Evolutionary conservation across 2,797 vertebrate genomes (phyloP), one percentile per base, ranked within the genome.

Genomic region (Nasua narica): DNA sequence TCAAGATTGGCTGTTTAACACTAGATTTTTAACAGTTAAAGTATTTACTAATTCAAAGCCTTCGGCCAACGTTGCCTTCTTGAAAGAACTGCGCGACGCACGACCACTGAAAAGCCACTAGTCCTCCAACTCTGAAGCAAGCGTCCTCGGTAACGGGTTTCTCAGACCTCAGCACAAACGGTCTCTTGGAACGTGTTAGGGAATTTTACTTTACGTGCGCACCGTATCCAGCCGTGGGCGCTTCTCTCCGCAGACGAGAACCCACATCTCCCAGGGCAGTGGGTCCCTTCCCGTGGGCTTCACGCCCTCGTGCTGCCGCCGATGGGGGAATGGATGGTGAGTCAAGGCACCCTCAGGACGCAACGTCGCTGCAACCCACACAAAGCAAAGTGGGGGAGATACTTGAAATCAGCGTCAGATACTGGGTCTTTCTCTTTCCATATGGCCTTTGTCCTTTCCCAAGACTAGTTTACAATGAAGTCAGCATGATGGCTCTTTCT

Each of bases 61-160:
- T 9, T n/a, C 27, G 27, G n/a, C 29, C n/a, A 35, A 11, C 0
- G 32, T 10, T 12, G 0, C 15, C 32, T 27, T 19, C 67, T 48
- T 4, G 13, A 37, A 48, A 77, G 54, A 16, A 29, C 4, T 3
- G 40, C 83, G 37, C 48, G 9, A 35, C 0, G 1, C 2, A 2
- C 3, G 3, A 0, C 4, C 10, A 4, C 1, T 23, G 48, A 5
- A 40, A 69, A 35, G 1, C 3, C 29, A 5, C 2, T 0, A 23
- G 0, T 15, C 2, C 23, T 16, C 29, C 7, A 0, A 2, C 43
- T 40, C 12, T 2, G 1, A 48, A n/a, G 8, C 27, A 25, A 8
- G 7, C 25, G 0, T 9, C 3, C 2, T 0, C 0, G 7, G 4
- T 0, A 1, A 3, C 0, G 14, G 76, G 18, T 1, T 1, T 2